Evolutionary conservation across 2,888 invertebrate species (phyloP).

Genomic region (Rhodophaea formosa): DNA sequence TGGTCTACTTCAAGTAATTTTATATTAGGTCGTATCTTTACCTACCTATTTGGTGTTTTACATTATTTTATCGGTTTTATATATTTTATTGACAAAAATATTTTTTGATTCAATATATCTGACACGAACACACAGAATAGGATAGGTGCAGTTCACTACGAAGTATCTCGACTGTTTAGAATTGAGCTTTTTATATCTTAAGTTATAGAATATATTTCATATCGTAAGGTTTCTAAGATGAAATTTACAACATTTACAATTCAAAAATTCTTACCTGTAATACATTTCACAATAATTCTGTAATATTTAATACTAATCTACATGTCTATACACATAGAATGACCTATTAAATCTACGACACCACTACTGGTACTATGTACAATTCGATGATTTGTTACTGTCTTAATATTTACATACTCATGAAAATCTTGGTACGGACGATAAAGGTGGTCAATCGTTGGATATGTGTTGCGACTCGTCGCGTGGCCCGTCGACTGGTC

Average conservation of each 20-base stretch:
- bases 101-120: slow-evolving; percentile 31
- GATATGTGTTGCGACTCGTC: slow-evolving; percentile 45
- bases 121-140: slow-evolving; percentile 19
- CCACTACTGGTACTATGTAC: slow-evolving; percentile 20
- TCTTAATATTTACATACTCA: slow-evolving; percentile 38
- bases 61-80: slow-evolving; percentile 24
- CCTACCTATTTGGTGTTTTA: slow-evolving; percentile 39
- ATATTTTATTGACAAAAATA: slow-evolving; percentile 44
- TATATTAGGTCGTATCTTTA: slow-evolving; percentile 27
- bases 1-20: slow-evolving; percentile 6
- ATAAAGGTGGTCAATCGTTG: slow-evolving; percentile 39
- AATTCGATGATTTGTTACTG: slow-evolving; percentile 20
- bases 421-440: slow-evolving; percentile 35
- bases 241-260: slow-evolving; percentile 32
- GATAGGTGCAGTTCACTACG: slow-evolving; percentile 25
- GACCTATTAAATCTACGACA: slow-evolving; percentile 14
- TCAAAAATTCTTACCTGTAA: slow-evolving; percentile 7
- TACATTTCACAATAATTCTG: slow-evolving; percentile 3
- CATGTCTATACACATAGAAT: slow-evolving; percentile 21
- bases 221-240: not conserved
- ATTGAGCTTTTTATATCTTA: slow-evolving; percentile 57
- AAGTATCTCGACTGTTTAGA: slow-evolving; percentile 45
- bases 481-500: slow-evolving; percentile 22
- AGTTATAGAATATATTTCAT: no score
- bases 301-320: not conserved